A percentile compares a stretch with the other conserved stretches of the same genome.
phyloP scores from a whole-genome alignment of 2,113 vertebrate genomes.

The Rhinogobius similis region DNA sequence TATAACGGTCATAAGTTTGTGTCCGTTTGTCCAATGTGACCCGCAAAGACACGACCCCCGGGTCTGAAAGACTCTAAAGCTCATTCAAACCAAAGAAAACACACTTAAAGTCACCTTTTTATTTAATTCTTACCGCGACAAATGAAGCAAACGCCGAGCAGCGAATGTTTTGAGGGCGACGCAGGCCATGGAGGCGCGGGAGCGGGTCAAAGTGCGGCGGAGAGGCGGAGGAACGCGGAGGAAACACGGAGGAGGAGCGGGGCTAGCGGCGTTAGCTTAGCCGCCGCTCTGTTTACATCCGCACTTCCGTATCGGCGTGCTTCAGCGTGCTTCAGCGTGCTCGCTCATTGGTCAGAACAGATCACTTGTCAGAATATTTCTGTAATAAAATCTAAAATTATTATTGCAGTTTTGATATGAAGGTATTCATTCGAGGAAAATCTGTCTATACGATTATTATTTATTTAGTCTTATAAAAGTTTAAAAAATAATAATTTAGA shows the following conservation, averaged over 20 bases:
- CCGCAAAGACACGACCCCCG: neutral
- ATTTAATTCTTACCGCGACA: conserved; percentile 29
- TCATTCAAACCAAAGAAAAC: neutral
- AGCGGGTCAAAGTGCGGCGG: neutral
- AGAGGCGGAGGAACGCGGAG: neutral
- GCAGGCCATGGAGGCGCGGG: conserved; percentile 29
- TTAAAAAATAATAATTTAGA: too few relatives aligned
- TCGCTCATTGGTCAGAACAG: conserved; percentile 29
- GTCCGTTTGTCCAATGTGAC: neutral
- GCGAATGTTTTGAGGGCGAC: conserved; percentile 25
- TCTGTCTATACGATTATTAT: too few relatives aligned
- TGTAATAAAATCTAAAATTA: too few relatives aligned
- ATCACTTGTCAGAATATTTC: too few relatives aligned
- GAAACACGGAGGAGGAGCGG: neutral
- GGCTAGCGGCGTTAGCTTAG: conserved; percentile 1
- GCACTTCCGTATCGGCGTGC: conserved; percentile 21
- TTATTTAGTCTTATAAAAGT: too few relatives aligned
- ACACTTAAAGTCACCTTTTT: rapidly evolving
- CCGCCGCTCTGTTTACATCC: conserved; percentile 12
- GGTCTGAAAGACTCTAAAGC: neutral
- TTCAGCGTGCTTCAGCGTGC: neutral
- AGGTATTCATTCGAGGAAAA: too few relatives aligned
- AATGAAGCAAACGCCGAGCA: conserved; percentile 5
- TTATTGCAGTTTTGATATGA: too few relatives aligned
- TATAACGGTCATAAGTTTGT: neutral